Conservation (phyloP, 2,113 vertebrate genomes). For the Scophthalmus maximus region DNA sequence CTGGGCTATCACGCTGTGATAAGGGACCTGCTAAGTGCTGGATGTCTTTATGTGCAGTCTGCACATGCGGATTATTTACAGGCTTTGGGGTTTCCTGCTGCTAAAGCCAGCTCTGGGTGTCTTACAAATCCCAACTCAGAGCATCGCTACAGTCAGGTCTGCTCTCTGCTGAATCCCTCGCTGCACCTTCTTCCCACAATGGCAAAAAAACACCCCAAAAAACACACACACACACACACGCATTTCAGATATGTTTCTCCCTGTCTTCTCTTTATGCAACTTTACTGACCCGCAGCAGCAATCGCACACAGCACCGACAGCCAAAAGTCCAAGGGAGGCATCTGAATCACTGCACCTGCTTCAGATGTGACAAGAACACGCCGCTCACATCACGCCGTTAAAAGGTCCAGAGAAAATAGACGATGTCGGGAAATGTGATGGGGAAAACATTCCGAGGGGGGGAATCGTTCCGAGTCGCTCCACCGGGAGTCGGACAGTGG, state of each 20-base stretch:
- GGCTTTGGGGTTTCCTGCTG: slow-evolving; percentile 82
- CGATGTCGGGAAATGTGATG: slow-evolving; percentile 10
- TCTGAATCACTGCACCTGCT: neutral
- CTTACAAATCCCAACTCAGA: slow-evolving; percentile 79
- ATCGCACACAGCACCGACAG: slow-evolving; percentile 7
- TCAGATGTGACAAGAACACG: slow-evolving; percentile 5
- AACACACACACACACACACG: too few species aligned
- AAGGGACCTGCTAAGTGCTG: slow-evolving; percentile 77
- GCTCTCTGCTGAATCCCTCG: slow-evolving; percentile 49
- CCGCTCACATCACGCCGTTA: too few species aligned
- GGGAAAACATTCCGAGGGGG: slow-evolving; percentile 1
- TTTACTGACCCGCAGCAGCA: slow-evolving; percentile 16
- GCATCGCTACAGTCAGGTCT: slow-evolving; percentile 71
- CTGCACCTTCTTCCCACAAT: slow-evolving; percentile 46
- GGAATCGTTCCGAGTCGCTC: slow-evolving; percentile 26
- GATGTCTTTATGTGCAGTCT: slow-evolving; percentile 79
- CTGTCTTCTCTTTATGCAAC: slow-evolving; percentile 25
- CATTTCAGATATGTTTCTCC: slow-evolving; percentile 10
- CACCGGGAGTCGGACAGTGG: slow-evolving; percentile 28
- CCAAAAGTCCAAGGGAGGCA: neutral
- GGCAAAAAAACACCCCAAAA: too few species aligned
- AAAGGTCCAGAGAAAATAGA: slow-evolving; percentile 6
- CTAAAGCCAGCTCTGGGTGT: slow-evolving; percentile 79
- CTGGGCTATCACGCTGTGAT: slow-evolving; percentile 76
- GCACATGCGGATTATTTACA: slow-evolving; percentile 84